Evolutionary conservation across 64 coral and sea anemone species (phyloP), one percentile per base, ranked within the genome.

Genomic region (Montipora sp.): DNA sequence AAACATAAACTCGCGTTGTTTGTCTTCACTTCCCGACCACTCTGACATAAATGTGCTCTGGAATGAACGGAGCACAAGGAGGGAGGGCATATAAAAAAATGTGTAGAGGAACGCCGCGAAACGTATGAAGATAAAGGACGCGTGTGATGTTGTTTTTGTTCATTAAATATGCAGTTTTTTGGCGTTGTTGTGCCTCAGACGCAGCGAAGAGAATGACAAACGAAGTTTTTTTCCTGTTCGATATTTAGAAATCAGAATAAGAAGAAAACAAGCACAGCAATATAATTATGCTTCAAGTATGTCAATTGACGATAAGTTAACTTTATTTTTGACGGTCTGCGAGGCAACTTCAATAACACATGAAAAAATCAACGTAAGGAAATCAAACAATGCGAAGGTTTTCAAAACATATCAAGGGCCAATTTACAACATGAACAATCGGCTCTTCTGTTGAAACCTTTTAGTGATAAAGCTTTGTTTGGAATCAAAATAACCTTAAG

Each of bases 401-500:
- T 85, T 48, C 16, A 48, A 51, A 85, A 85, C 63, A 85, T 49
- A 50, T 85, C 27, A 85, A 85, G 63, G 24, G 27, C 59, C 71
- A 50, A 48, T 69, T 71, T 48, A 85, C 47, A 47, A 70, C 65
- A 71, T 48, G 5, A 47, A 70, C 47, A 46, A 85, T 85, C 82
- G 82, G 61, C 61, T 51, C 53, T 71, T 85, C 21, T 70, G 45
- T 8, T 85, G 61, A 21, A 85, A 45, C 65, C 82, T 85, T 85
- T 85, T 72, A 48, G 82, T 23, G 46, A 85, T 48, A 85, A 71
- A 82, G 4, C 46, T 72, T 49, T 85, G 82, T 85, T 85, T 70
- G 18, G 82, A 85, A 50, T 85, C 14, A 85, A 85, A 85, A 85
- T 36, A 69, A 71, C 70, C 53, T 69, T 84, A 84, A 7, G 82